Base-by-base conservation (phyloP, 2,113 vertebrate genomes). In the Channa argus region DNA sequence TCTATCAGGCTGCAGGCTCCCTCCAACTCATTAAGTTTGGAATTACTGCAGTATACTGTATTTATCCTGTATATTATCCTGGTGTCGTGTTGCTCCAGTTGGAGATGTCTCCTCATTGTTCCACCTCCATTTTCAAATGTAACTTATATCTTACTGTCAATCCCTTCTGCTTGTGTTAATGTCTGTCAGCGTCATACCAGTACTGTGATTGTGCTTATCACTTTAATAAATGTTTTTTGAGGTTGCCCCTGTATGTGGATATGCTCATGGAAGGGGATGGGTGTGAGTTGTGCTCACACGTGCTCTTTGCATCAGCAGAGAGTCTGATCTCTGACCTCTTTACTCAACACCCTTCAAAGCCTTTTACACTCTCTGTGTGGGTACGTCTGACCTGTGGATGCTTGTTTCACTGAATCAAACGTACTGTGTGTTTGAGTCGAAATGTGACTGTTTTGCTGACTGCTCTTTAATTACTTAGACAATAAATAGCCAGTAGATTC, bases 331-430 rank as follows among this genome's bases (percentile, higher is more conserved):
- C 60, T 84, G 79, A 86, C 88, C 88, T 45, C 56, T 33, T 86
- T 83, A 82, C 63, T 93, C 88, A 88, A 79, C 86, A 85, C 83
- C 71, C 34, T 63, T n/a, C 24, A 76, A 80, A 71, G 62, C 75
- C 82, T 53, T 74, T 41, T 72, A 63, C 58, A 5, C 76, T 82
- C 36, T 79, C 50, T 63, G 46, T 50, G 49, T 15, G 49, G 39
- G 24, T 71, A 68, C 50, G 77, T 77, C 62, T 80, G 63, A 49
- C 58, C 0, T 70, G 74, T 52, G 52, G 5, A 3, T 62, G 60
- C 64, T 60, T 63, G 76, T 71, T 34, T 24, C 63, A 53, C 66
- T 46, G 49, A 81, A 51, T 62, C 44, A 55, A 62, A 73, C 36
- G 6, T 46, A 71, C 55, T 52, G 39, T 69, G 44, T 44, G 51